Evolutionary conservation across 2,113 vertebrate species (phyloP).

Genomic region (Pristiophorus japonicus): DNA sequence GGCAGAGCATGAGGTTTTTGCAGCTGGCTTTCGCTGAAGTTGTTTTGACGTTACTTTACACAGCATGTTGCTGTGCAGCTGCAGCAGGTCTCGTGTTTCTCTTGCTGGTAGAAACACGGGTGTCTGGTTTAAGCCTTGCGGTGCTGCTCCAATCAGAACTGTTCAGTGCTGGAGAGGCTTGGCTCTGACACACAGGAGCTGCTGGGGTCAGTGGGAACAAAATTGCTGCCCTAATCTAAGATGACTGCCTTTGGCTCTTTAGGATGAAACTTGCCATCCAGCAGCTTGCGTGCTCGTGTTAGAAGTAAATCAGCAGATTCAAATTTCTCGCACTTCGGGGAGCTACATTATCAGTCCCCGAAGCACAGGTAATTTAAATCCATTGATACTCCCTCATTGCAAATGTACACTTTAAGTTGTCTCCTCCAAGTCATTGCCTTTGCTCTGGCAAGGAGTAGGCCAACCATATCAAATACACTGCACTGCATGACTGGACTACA

Average conservation of each 20-base stretch:
- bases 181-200: not conserved
- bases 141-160: not conserved
- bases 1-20: not conserved
- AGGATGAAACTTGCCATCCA: not conserved
- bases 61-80: not conserved
- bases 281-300: no score
- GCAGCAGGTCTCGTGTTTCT: not conserved
- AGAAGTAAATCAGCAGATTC: not conserved
- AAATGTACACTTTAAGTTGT: not conserved
- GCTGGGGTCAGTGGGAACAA: not conserved
- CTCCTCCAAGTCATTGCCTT: no score
- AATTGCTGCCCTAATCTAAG: not conserved
- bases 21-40: not conserved
- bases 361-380: not conserved
- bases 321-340: not conserved
- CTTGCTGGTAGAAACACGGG: not conserved
- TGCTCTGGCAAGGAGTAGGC: not conserved
- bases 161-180: not conserved
- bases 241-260: not conserved
- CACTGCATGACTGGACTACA: not conserved
- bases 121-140: not conserved
- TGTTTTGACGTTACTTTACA: not conserved
- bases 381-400: not conserved
- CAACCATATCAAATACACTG: not conserved
- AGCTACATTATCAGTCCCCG: not conserved